Evolutionary conservation across 2,888 invertebrate genomes (phyloP).

Genomic region (Pasiphila rectangulata): DNA sequence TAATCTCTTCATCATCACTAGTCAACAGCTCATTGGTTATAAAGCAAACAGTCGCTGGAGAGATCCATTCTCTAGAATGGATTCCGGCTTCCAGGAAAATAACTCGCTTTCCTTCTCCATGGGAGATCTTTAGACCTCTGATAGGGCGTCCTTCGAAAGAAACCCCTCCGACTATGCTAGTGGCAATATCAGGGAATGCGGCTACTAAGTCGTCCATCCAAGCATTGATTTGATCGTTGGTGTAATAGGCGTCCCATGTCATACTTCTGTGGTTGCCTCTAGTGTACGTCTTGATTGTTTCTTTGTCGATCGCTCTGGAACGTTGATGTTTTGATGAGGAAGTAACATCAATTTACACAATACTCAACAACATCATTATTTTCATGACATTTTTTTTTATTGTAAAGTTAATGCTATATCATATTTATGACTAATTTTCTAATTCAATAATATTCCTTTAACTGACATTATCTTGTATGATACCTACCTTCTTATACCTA

Average conservation of each 20-base stretch:
- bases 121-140: constrained; percentile 65
- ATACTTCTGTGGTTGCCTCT: constrained; percentile 37
- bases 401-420: neutral
- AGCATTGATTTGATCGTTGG: constrained; percentile 78
- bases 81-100: constrained; percentile 76
- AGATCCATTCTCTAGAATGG: constrained; percentile 89
- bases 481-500: too few relatives aligned
- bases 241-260: constrained; percentile 81
- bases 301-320: constrained; percentile 69
- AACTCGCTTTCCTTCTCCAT: constrained; percentile 50
- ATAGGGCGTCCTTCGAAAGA: constrained; percentile 68
- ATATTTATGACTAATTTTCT: neutral
- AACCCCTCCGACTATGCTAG: constrained; percentile 56
- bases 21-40: constrained; percentile 85
- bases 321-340: too few relatives aligned
- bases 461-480: too few relatives aligned
- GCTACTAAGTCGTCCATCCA: constrained; percentile 79
- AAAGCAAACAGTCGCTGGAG: constrained; percentile 83
- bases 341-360: too few relatives aligned
- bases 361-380: too few relatives aligned
- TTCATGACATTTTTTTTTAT: too few relatives aligned
- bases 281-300: constrained; percentile 46
- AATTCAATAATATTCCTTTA: neutral
- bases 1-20: constrained; percentile 73
- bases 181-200: constrained; percentile 69